These are phyloP conservation scores for Drosophila antonietae DNA, from an alignment of 2,888 invertebrate species.

Conservation along the genomic window DNA sequence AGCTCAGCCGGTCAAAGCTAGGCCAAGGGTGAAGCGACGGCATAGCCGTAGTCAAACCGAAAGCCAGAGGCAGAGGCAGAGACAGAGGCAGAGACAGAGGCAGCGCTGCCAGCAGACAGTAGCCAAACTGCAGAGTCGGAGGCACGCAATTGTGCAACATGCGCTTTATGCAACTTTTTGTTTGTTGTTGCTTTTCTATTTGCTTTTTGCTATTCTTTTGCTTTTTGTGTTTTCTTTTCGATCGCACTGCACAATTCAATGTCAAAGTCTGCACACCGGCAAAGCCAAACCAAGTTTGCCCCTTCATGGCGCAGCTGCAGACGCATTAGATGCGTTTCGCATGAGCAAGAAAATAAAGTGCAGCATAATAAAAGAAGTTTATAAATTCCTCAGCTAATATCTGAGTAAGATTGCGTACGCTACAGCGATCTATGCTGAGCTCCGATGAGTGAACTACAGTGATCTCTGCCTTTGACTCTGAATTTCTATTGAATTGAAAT, in stretches of 20 bases:
- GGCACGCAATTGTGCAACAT: constrained; percentile 79
- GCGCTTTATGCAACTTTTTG: constrained; percentile 64
- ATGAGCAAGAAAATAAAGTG: background rate
- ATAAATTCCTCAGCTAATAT: background rate
- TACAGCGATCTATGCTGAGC: background rate
- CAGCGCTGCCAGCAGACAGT: constrained; percentile 13
- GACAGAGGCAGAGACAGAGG: background rate
- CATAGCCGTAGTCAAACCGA: too few relatives aligned
- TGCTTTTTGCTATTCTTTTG: constrained; percentile 20
- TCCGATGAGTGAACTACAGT: too few relatives aligned
- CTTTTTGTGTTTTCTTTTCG: constrained; percentile 33
- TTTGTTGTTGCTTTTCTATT: background rate
- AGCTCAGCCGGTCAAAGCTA: constrained; percentile 62
- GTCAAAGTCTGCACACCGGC: constrained; percentile 66
- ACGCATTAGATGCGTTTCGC: constrained; percentile 2
- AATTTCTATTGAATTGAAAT: too few relatives aligned
- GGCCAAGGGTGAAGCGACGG: constrained; percentile 1
- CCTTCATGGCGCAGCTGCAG: constrained; percentile 9
- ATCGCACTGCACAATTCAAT: constrained; percentile 65
- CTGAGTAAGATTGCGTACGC: too few relatives aligned
- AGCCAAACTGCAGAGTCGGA: constrained; percentile 30
- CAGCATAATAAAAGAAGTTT: background rate
- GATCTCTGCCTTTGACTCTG: too few relatives aligned
- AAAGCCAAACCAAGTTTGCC: constrained; percentile 2
- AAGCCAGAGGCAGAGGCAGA: too few relatives aligned